These are phyloP conservation scores for Halichondria panicea DNA, from an alignment of 37 sponge, comb jelly and placozoan species.

Conservation along the genomic window DNA sequence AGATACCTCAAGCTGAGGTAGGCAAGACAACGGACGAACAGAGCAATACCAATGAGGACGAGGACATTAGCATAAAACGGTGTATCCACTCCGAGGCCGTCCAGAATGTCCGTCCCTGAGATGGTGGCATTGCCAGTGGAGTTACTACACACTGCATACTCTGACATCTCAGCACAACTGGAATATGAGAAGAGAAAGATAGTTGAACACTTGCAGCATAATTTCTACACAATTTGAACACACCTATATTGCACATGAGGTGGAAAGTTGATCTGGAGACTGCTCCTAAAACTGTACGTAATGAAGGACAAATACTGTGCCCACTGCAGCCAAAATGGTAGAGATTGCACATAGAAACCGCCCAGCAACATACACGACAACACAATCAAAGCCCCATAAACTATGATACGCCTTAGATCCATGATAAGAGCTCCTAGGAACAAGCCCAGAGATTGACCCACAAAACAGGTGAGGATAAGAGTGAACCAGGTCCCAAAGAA, in stretches of 20 bases:
- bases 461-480: conserved; percentile 8
- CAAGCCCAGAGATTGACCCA: conserved; percentile 62
- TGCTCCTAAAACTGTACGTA: conserved; percentile 50
- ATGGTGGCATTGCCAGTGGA: conserved; percentile 7
- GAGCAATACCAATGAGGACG: background rate
- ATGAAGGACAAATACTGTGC: conserved; percentile 61
- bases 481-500: conserved; percentile 52
- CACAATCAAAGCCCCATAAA: conserved; percentile 34
- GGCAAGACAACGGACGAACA: conserved; percentile 22
- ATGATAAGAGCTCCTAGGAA: conserved; percentile 59
- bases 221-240: background rate
- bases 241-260: conserved; percentile 20
- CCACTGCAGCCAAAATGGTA: conserved; percentile 68
- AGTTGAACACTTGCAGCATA: background rate
- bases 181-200: background rate
- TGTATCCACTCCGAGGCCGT: background rate
- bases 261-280: conserved; percentile 49
- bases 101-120: conserved; percentile 11
- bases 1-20: conserved; percentile 53
- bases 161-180: conserved; percentile 1
- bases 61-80: conserved; percentile 21
- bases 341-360: conserved; percentile 64
- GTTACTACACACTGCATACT: background rate
- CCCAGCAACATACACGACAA: conserved; percentile 68
- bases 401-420: conserved; percentile 21